Evolutionary conservation across 2,888 invertebrate genomes (phyloP), one percentile per base, ranked within the genome.

Genomic region (Mesorhabditis belari): DNA sequence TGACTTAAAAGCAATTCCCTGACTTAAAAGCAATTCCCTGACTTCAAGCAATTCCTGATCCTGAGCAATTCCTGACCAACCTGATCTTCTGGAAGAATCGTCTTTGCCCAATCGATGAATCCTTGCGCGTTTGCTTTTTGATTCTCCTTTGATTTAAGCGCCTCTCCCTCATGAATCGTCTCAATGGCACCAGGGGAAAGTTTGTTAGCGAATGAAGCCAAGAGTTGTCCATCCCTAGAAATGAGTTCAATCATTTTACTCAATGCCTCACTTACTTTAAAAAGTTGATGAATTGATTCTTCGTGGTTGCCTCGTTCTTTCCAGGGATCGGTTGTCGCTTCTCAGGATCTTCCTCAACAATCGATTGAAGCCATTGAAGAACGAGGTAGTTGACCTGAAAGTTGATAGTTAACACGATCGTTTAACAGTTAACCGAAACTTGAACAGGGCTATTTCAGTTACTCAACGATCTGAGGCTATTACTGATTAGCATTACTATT

Each of bases 361-460:
- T 55, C 61, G 71, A 67, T 61, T 74, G 73, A 50, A 68, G 63
- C 76, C 76, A 78, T 53, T 74, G 63, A 55, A 76, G 67, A n/a
- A 78, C 66, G 56, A 63, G 65, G 70, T 72, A 68, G 71, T 76
- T 76, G 61, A 71, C 74, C 75, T 75, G 60, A 59, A 72, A 24
- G 4, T 0, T 17, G 3, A n/a, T 0, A 0, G 19, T 17, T 28
- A 0, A n/a, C 5, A 1, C 4, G 0, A 27, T 29, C 17, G 5
- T 27, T 21, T 27, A 55, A 28, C 17, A 21, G 19, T 49, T n/a
- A n/a, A n/a, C n/a, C n/a, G n/a, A n/a, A 95, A 93, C 69, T 96
- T 94, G 49, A 95, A 96, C 80, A 98, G 95, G 80, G 96, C 94
- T 0, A 96, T 93, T 66, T 91, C 89, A 81, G 93, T 94, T 58